Conservation (phyloP, 2,797 vertebrate genomes). For the Chaetodon trifasciatus region DNA sequence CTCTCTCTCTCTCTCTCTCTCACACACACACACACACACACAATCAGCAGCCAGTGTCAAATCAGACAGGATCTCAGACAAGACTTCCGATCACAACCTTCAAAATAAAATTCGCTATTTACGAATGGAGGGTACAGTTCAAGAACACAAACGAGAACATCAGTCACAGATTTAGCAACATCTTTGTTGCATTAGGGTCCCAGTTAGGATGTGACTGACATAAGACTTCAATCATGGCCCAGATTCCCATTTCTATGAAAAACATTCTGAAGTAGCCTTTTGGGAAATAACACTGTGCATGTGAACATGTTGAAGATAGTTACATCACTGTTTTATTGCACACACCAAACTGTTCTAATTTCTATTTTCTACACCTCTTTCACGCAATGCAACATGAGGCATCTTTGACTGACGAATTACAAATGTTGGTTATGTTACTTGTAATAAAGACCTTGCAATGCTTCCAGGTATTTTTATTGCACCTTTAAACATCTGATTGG, state of each 20-base stretch:
- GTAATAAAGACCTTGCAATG: background rate
- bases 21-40: constrained; percentile 10
- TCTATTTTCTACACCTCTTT: background rate
- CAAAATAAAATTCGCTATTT: constrained; percentile 61
- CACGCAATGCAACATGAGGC: background rate
- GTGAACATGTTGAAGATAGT: background rate
- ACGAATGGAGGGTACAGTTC: background rate
- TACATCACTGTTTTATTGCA: background rate
- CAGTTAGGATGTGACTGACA: background rate
- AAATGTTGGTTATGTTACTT: background rate
- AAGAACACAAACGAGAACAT: background rate
- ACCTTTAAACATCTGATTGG: background rate
- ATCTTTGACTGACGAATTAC: background rate
- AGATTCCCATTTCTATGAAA: background rate
- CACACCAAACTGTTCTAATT: background rate
- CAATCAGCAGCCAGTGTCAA: constrained; percentile 31
- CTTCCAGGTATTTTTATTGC: background rate
- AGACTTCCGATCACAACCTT: constrained; percentile 47
- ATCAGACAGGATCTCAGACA: background rate
- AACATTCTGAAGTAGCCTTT: background rate
- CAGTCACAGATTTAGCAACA: background rate
- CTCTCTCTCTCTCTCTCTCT: constrained; percentile 2
- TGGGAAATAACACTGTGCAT: background rate
- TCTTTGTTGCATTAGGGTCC: background rate
- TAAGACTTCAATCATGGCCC: background rate